These are phyloP conservation scores for Epinotia nisella DNA, from an alignment of 2,888 invertebrate genomes.

Conservation along the genomic window DNA sequence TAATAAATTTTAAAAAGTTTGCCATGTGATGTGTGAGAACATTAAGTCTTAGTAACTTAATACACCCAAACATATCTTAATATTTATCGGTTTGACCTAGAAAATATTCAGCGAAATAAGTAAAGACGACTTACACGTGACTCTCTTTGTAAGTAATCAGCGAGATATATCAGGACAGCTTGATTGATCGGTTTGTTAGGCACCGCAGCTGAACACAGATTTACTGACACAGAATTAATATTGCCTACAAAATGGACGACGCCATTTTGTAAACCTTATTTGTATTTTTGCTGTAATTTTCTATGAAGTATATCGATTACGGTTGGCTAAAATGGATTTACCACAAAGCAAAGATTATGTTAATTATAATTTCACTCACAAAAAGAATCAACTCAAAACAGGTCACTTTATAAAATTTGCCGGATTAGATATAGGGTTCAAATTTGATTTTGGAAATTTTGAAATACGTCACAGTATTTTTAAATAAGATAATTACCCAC, in stretches of 20 bases:
- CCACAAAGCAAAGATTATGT: not conserved
- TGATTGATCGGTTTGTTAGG: conserved; percentile 32
- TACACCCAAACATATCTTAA: not conserved
- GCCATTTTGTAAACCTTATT: not conserved
- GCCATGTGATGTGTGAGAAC: not conserved
- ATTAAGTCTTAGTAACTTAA: not conserved
- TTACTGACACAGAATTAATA: conserved; percentile 11
- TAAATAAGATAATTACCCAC: conserved; percentile 9
- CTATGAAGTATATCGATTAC: not conserved
- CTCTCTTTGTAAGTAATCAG: conserved; percentile 11
- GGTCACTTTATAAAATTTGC: not conserved
- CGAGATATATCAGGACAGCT: conserved; percentile 21
- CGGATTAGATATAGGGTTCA: not conserved
- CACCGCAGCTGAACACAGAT: not conserved
- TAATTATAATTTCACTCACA: conserved; percentile 5
- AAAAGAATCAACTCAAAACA: not conserved
- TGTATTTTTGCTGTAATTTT: not conserved
- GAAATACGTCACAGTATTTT: not conserved
- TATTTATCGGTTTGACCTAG: conserved; percentile 20
- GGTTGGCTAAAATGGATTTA: conserved; percentile 8
- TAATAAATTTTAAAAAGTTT: not conserved
- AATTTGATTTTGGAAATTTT: not conserved
- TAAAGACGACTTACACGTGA: conserved; percentile 37
- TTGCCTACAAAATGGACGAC: not conserved
- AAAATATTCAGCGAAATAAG: conserved; percentile 21